Percentiles rank a stretch among this genome's conserved stretches.
phyloP scores from a whole-genome alignment of 2,113 vertebrate genomes.

The Corvus hawaiiensis region DNA sequence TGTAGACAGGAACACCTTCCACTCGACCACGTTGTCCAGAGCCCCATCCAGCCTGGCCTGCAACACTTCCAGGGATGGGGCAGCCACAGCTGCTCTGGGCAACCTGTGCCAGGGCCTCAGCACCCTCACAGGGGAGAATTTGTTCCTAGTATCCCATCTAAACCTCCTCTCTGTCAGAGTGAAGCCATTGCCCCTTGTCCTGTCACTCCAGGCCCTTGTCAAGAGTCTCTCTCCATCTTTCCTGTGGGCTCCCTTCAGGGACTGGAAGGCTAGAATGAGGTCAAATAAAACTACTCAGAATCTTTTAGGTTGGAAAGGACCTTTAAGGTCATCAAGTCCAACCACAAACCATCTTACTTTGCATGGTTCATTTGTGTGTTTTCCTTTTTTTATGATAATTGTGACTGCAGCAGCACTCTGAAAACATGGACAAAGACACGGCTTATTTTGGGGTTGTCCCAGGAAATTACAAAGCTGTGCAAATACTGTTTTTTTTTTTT shows the following conservation, averaged over 20 bases:
- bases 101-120: neutral
- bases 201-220: neutral
- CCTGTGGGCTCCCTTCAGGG: neutral
- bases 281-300: neutral
- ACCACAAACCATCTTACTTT: neutral
- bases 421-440: neutral
- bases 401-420: neutral
- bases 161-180: neutral
- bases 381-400: neutral
- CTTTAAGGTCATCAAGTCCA: neutral
- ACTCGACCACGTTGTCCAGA: neutral
- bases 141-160: accelerated
- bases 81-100: neutral
- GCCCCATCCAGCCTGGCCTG: neutral
- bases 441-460: neutral
- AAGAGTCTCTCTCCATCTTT: neutral
- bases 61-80: neutral
- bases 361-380: neutral
- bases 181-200: neutral
- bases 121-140: neutral
- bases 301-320: neutral
- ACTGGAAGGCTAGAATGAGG: neutral
- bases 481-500: neutral
- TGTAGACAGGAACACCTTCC: neutral
- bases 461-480: neutral